Conservation (phyloP, 2,797 vertebrate species). For the Channallabes apus region DNA sequence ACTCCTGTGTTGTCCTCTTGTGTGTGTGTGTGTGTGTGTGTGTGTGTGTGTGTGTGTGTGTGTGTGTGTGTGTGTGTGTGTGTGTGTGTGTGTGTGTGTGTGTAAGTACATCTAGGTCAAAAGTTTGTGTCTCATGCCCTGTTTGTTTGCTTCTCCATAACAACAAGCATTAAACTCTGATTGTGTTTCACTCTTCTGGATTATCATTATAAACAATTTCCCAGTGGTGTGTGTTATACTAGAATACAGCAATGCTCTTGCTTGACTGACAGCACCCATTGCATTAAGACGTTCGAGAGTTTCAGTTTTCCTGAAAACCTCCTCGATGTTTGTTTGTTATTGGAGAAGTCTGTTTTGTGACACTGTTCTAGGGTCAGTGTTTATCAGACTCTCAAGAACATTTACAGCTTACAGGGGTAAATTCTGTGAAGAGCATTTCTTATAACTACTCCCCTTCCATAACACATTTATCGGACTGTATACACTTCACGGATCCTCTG, state of each 20-base stretch:
- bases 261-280: neutral
- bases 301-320: neutral
- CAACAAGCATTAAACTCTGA: neutral
- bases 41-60: constrained; percentile 2
- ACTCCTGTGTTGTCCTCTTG: neutral
- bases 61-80: constrained; percentile 19
- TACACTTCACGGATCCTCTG: neutral
- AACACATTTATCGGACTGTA: neutral
- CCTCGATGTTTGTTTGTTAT: neutral
- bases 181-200: neutral
- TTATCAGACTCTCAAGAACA: neutral
- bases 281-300: neutral
- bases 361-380: neutral
- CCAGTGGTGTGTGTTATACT: neutral
- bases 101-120: constrained; percentile 17
- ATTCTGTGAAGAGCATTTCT: neutral
- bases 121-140: constrained; percentile 16
- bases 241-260: neutral
- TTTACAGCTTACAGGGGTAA: neutral
- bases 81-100: constrained; percentile 12
- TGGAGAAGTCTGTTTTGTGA: neutral
- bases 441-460: neutral
- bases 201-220: constrained; percentile 1
- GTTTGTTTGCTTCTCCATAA: constrained; percentile 26
- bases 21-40: constrained; percentile 7